Base-by-base conservation (phyloP, 1,140 invertebrate genomes). In the Araneus ventricosus region DNA sequence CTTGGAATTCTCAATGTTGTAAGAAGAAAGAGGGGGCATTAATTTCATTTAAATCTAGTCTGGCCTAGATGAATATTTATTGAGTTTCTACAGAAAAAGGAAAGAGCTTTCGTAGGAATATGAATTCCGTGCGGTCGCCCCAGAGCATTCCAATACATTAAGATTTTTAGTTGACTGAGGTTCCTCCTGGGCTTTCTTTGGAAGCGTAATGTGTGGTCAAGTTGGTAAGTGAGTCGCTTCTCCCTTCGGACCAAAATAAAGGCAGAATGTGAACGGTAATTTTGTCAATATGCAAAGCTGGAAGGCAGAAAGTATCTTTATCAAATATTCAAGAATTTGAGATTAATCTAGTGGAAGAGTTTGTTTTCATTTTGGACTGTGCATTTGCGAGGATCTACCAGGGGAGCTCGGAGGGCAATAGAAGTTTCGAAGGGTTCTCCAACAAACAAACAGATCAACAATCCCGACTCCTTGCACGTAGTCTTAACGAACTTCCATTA, bases 371-470 rank as follows among this genome's bases (percentile, higher is more conserved):
- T 89, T 89, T 93, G 85, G 92, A 93, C 59, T 88, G 92, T 87
- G 63, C 90, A 92, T 82, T 92, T 92, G 90, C 82, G 45, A 87
- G 63, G n/a, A n/a, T 20, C 63, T 61, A 85, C 52, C 70, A 63
- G 61, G 87, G 92, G 87, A 88, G 24, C 67, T 57, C 2, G 84
- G 30, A 85, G 80, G 82, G 90, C 80, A 90, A 84, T 67, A 88
- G 87, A 90, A 82, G 70, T 88, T 87, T 86, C 79, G 84, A 79
- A 75, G 27, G 91, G 82, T 63, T 45, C 59, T 37, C 79, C 75
- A 91, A 45, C 91, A 87, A 93, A 93, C 92, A 93, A 93, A 93
- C 87, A 93, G 92, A 93, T 93, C 92, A 93, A 88, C 92, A 89
- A 88, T 89, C 87, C 84, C 39, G 59, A 75, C 67, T 30, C 67